Base-by-base conservation (phyloP, 2,113 vertebrate species). In the Litocranius walleri region DNA sequence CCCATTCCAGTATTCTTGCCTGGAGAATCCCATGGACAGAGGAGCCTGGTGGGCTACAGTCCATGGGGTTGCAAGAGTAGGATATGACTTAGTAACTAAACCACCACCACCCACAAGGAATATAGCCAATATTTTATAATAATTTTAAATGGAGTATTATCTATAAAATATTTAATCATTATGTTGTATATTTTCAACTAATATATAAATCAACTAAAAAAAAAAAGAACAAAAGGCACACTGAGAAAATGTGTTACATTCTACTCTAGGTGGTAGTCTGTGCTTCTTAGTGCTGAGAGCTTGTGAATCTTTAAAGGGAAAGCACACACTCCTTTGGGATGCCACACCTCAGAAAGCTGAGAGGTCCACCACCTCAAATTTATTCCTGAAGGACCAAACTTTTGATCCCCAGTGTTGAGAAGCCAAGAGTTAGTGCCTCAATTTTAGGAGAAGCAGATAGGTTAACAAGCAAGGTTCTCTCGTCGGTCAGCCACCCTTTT, bases 291-390 rank as follows among this genome's bases (percentile, higher is more conserved):
- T 30, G 25, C 36, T 30, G 77, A 93, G 80, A 98, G 45, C 45
- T 48, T 62, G 43, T 74, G 95, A 97, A 4, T 94, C 96, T 59
- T 43, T 8, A 4, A 95, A 97, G 89, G 23, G 85, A 67, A 97
- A 90, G 56, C 91, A 95, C 3, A 8, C 5, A 27, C 90, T 98
- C 96, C 48, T 93, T 94, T 90, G 85, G 95, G 88, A 96, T 21
- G 57, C 54, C 94, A 96, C 54, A 30, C 78, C 54, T 33, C 17
- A 71, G 67, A 91, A 87, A 48, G 33, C 0, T 92, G 77, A 94
- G 62, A 90, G 81, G 40, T 56, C 50, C 50, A 74, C 17, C 43
- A 88, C 78, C 27, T 36, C 40, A 94, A 40, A 85, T 87, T 91
- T 23, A 61, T 54, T 33, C 36, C 80, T n/a, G 33, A 54, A 82